phyloP scores from a whole-genome alignment of 2,797 vertebrate genomes.

The Oreochromis grahami region DNA sequence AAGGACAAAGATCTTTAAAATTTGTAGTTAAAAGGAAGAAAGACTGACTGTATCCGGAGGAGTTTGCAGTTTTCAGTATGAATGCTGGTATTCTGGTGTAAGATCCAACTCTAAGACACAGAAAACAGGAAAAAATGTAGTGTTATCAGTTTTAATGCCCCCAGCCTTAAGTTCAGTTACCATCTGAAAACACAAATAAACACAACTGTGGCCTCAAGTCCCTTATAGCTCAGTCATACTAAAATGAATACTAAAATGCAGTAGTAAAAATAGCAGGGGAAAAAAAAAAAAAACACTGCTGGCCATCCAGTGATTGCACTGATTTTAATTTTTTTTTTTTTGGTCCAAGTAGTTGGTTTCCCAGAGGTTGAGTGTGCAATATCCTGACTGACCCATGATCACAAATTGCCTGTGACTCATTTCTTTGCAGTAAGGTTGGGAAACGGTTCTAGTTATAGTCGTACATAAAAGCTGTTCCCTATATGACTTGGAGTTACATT shows the following conservation, averaged over 20 bases:
- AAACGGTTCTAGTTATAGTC: not conserved
- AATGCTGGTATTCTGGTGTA: constrained; percentile 84
- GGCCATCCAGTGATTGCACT: not conserved
- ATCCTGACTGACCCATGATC: not conserved
- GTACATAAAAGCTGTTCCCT: not conserved
- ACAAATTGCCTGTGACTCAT: not conserved
- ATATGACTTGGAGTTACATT: not conserved
- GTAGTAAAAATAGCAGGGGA: not conserved
- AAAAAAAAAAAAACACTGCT: not conserved
- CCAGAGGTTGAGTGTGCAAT: not conserved
- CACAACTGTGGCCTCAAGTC: not conserved
- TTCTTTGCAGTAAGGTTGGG: not conserved
- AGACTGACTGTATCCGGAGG: constrained; percentile 83
- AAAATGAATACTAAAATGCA: not conserved
- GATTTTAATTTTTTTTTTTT: accelerated
- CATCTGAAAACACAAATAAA: not conserved
- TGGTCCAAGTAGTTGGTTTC: not conserved
- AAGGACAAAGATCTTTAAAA: not conserved
- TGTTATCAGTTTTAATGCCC: not conserved
- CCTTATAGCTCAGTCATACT: not conserved
- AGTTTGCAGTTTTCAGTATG: constrained; percentile 87
- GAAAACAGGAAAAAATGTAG: constrained; percentile 24
- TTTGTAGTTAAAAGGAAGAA: not conserved
- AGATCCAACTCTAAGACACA: constrained; percentile 86
- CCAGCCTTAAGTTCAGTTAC: not conserved